Evolutionary conservation across 2,113 vertebrate species (phyloP).

Genomic region (Istiophorus platypterus): DNA sequence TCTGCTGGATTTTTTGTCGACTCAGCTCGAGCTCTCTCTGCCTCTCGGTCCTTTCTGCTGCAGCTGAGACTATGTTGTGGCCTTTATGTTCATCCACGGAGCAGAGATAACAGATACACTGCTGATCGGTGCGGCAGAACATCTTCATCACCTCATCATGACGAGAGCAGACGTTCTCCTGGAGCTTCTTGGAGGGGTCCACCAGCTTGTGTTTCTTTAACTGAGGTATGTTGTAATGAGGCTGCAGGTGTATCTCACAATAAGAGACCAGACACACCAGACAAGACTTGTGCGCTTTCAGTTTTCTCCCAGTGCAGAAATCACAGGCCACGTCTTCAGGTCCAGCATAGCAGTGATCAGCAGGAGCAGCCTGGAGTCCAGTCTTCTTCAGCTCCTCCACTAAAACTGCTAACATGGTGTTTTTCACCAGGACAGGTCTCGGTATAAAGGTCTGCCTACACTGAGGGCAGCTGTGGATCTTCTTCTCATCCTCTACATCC

Average conservation of each 20-base stretch:
- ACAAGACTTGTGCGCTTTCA: background rate
- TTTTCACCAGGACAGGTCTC: constrained; percentile 18
- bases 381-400: constrained; percentile 5
- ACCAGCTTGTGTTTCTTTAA: constrained; percentile 38
- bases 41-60: background rate
- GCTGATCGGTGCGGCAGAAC: constrained; percentile 32
- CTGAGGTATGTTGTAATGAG: background rate
- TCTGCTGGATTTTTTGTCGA: background rate
- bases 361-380: background rate
- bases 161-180: constrained; percentile 42
- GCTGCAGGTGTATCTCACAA: constrained; percentile 4
- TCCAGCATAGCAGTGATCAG: background rate
- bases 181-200: constrained; percentile 44
- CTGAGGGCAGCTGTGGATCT: constrained; percentile 37
- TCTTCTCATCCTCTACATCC: background rate
- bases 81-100: background rate
- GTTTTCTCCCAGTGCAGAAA: constrained; percentile 26
- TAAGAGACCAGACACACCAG: background rate
- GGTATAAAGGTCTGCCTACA: constrained; percentile 10
- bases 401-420: constrained; percentile 21
- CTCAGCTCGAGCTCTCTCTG: constrained; percentile 30
- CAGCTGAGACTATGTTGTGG: background rate
- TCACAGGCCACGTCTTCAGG: constrained; percentile 40
- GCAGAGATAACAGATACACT: constrained; percentile 5
- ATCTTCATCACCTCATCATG: constrained; percentile 47